These are phyloP conservation scores for Bostrychus sinensis DNA, from an alignment of 2,113 vertebrate genomes.

Conservation along the genomic window DNA sequence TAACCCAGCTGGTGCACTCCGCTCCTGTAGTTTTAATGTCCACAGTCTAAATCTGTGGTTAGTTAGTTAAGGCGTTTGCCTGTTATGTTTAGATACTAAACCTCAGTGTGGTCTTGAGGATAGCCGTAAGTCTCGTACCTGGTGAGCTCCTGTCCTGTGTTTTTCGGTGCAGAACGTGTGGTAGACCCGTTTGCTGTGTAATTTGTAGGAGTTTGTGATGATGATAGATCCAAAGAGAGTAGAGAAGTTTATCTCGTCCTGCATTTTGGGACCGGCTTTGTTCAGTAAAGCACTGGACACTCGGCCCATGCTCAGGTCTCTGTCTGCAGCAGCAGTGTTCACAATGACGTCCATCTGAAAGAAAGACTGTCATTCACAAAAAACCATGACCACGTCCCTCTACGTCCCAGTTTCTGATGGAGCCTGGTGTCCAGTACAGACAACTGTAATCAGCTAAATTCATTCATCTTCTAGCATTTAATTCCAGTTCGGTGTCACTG, in stretches of 20 bases:
- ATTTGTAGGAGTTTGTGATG: slow-evolving; percentile 38
- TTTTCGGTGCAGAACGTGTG: slow-evolving; percentile 48
- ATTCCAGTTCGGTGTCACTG: no score
- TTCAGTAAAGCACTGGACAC: slow-evolving; percentile 60
- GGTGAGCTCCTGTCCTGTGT: rapidly evolving
- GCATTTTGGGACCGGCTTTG: slow-evolving; percentile 65
- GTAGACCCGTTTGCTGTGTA: slow-evolving; percentile 64
- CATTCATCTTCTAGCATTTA: no score
- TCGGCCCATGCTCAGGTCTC: rapidly evolving
- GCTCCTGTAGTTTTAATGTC: no score
- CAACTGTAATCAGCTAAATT: no score
- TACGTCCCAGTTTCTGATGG: no score
- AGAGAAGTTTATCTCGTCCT: not conserved
- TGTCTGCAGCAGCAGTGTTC: slow-evolving; percentile 6
- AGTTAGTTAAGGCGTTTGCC: no score
- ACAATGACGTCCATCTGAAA: slow-evolving; percentile 83
- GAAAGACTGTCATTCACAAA: no score
- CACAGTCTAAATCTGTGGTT: no score
- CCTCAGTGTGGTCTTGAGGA: not conserved
- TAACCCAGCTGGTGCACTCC: no score
- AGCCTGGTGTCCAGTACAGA: no score
- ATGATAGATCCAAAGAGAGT: rapidly evolving
- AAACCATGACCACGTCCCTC: no score
- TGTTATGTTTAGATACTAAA: not conserved
- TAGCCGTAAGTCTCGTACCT: slow-evolving; percentile 36